Percentiles rank a stretch among this genome's conserved stretches.
Conservation (phyloP, 1,140 invertebrate genomes). For the Trichonephila inaurata region DNA sequence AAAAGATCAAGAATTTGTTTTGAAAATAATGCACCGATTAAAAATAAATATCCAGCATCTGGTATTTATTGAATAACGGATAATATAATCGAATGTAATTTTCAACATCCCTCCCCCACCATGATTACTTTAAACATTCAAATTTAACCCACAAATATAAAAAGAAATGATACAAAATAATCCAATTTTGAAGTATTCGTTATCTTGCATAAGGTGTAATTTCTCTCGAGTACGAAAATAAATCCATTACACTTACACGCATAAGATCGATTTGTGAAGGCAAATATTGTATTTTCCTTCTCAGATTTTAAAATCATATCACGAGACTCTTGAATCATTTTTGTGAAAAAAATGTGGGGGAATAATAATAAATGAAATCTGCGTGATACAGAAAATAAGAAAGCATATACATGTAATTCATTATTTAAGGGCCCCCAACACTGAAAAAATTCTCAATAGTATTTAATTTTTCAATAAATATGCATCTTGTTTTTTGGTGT, state of each 20-base stretch:
- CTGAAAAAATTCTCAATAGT: not conserved
- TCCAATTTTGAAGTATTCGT: not conserved
- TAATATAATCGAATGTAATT: no score
- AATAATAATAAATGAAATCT: not conserved
- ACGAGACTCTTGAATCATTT: not conserved
- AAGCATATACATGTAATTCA: no score
- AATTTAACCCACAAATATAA: not conserved
- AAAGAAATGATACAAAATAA: not conserved
- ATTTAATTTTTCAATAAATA: conserved; percentile 20
- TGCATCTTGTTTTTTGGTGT: not conserved
- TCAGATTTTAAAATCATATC: not conserved
- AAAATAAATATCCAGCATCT: no score
- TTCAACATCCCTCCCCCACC: no score
- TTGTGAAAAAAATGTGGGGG: not conserved
- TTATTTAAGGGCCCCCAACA: not conserved
- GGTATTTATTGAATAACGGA: no score
- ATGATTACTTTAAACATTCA: no score
- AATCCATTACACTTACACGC: not conserved
- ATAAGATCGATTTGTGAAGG: not conserved
- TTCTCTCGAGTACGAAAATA: not conserved
- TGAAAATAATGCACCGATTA: no score
- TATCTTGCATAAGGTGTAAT: not conserved
- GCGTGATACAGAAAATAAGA: not conserved
- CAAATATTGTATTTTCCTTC: not conserved
- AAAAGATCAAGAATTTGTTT: no score